phyloP scores from a whole-genome alignment of 2,888 invertebrate species.

The Sminthurinus aureus region DNA sequence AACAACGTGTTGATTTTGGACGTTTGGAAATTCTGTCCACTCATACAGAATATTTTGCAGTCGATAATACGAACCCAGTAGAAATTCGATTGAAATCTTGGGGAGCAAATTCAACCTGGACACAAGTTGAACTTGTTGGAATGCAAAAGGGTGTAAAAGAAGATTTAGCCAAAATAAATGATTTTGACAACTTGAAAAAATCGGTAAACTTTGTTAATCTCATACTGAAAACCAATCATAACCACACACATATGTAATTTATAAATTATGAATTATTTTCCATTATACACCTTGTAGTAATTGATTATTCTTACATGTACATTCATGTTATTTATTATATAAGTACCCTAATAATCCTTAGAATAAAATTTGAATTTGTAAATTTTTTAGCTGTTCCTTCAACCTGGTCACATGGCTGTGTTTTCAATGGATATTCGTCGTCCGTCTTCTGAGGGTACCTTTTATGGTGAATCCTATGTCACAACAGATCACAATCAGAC shows the following conservation, averaged over 20 bases:
- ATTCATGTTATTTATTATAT: no score
- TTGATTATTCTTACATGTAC: no score
- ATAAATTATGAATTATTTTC: no score
- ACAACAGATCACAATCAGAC: conserved; percentile 73
- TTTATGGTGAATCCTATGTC: conserved; percentile 75
- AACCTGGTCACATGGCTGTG: conserved; percentile 72
- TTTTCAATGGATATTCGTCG: conserved; percentile 76
- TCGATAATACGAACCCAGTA: conserved; percentile 80
- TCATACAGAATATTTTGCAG: conserved; percentile 75
- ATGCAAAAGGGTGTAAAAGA: conserved; percentile 67
- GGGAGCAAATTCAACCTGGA: conserved; percentile 70
- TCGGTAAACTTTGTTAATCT: conserved; percentile 50
- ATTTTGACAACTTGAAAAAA: conserved; percentile 59
- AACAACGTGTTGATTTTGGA: conserved; percentile 69
- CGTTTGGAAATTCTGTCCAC: conserved; percentile 71
- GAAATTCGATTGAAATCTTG: conserved; percentile 71
- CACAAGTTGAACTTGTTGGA: conserved; percentile 70
- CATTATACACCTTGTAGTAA: no score
- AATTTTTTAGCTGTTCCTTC: conserved; percentile 67
- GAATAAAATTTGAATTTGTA: no score
- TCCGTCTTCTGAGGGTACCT: conserved; percentile 72
- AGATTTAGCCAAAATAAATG: conserved; percentile 56
- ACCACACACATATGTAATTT: no score
- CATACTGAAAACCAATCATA: neutral
- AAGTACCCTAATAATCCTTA: no score